Evolutionary conservation across 2,888 invertebrate genomes (phyloP), one percentile per base, ranked within the genome.

Genomic region (Creontiades dilutus): DNA sequence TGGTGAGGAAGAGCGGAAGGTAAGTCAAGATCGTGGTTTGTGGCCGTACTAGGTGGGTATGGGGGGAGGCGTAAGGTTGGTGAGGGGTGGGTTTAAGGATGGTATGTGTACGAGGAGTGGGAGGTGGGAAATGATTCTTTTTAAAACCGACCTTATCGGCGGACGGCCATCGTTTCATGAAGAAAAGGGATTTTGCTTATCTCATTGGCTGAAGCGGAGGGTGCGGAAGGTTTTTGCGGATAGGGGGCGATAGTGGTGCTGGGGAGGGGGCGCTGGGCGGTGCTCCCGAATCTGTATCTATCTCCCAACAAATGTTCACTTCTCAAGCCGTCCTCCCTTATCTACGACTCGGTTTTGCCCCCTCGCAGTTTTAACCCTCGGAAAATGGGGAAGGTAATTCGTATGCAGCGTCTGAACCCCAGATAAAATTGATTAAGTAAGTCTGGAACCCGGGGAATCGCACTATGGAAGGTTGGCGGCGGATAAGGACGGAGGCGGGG

Each of bases 381-480:
- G 86, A 47, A 86, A 86, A 86, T 61, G 85, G 61, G 28, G 61
- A 61, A 87, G 88, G 78, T 80, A 88, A 88, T 88, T 88, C 88
- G 88, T 88, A 88, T 88, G 88, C 88, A 88, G 81, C 78, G 88
- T 88, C 88, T 78, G 88, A 88, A 52, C 80, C 47, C 47, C 16
- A 80, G 88, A 88, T 88, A 88, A 88, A 88, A 88, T 88, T 88
- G 88, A 88, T 88, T 88, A 88, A 88, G 88, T 78, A 88, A 88
- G 76, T 48, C 86, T 52, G 82, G 52, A 48, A 27, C 47, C 47
- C 27, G 48, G 82, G 52, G 82, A 68, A 68, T 68, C 68, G 19
- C 68, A 68, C 68, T 68, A 68, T 68, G 68, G 68, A 68, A 68
- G 68, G 68, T 68, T 68, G 61, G 57, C 61, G 52, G 23, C 82